Evolutionary conservation across 1,140 invertebrate species (phyloP), one percentile per base, ranked within the genome.

Genomic region (Charaxes varanes): DNA sequence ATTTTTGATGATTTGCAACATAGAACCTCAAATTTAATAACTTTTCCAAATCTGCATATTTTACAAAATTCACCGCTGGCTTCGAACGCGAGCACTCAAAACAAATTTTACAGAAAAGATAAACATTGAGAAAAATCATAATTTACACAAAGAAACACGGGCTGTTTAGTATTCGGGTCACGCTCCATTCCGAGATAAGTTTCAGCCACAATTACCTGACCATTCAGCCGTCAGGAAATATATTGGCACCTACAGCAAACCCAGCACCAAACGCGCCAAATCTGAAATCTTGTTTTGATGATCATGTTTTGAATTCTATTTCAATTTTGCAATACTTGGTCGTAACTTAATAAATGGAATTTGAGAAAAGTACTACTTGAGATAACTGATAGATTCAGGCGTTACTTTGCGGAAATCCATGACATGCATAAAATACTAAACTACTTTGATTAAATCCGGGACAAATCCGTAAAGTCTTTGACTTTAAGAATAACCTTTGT

Each of bases 181-280:
- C 81, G 81, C 80, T 74, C 71, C 65, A 71, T 73, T 80, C 70
- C 74, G 79, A 84, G 81, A 84, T 82, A 84, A 84, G 76, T 84
- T 84, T 84, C 77, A 67, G 60, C 74, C 74, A 82, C 81, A 84
- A 84, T 84, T 77, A 82, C 81, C 81, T 84, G 82, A 84, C 77
- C 82, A 79, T 78, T 82, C 81, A 84, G 77, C 77, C 81, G 81
- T 83, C 78, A 80, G 73, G 73, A 66, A 72, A 84, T 79, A 14
- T 28, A 28, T 28, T 28, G 27, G 27, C 27, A 28, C 27, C 27
- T 15, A 14, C 27, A 28, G 27, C 27, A 28, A 28, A 28, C 27
- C 27, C 27, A 15, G 12, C 12, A 2, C 27, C 5, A 14, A 28
- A 14, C 16, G 27, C 27, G 27, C 13, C 13, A 14, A 15, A 28